These are phyloP conservation scores for Tadarida brasiliensis DNA, from an alignment of 2,797 vertebrate genomes.

Conservation along the genomic window DNA sequence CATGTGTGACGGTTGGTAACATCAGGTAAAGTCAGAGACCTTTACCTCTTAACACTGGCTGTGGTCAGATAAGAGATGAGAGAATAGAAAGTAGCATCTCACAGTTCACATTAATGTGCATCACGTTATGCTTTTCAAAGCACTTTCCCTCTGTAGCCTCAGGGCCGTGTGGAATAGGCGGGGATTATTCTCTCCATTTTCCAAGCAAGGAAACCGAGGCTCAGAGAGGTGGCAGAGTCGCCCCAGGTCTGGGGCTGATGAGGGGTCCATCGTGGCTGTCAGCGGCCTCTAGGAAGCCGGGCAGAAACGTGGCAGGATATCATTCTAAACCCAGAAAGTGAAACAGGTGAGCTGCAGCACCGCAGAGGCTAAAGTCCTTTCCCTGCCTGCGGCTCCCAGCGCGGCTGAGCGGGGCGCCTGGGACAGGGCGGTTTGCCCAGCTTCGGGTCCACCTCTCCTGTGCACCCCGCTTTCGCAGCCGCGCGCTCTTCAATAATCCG, in stretches of 20 bases:
- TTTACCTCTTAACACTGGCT: not conserved
- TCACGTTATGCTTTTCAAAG: not conserved
- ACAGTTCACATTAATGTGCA: not conserved
- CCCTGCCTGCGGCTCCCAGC: not conserved
- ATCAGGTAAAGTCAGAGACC: not conserved
- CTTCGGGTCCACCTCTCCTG: not conserved
- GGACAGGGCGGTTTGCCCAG: not conserved
- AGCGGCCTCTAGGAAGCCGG: not conserved
- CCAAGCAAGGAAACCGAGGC: not conserved
- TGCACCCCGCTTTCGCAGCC: not conserved
- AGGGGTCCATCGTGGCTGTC: not conserved
- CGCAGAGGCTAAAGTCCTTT: not conserved
- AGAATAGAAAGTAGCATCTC: not conserved
- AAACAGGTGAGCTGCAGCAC: not conserved
- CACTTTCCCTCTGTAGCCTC: not conserved
- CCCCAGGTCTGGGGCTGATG: not conserved
- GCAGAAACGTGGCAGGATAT: not conserved
- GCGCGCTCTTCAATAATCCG: not conserved
- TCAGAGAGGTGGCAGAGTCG: not conserved
- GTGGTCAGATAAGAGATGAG: not conserved
- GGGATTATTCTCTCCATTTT: not conserved
- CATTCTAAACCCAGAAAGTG: not conserved
- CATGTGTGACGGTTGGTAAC: not conserved
- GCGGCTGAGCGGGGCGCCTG: not conserved
- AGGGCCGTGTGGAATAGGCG: not conserved